These are phyloP conservation scores for Thymallus thymallus DNA, from an alignment of 2,113 vertebrate species.

Conservation along the genomic window DNA sequence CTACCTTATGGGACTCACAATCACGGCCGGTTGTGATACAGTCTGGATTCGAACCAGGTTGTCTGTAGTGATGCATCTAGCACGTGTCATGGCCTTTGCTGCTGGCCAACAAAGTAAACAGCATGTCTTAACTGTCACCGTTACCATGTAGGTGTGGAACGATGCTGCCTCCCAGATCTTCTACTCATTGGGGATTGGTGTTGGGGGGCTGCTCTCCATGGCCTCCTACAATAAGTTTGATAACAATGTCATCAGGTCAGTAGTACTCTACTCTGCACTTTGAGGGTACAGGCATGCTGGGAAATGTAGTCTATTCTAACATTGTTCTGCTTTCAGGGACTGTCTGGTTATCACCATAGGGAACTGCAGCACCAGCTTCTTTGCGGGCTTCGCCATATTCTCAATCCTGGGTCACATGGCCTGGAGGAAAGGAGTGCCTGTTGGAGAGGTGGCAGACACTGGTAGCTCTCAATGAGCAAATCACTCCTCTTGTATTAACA, in stretches of 20 bases:
- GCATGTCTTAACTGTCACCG: not conserved
- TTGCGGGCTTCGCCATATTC: constrained; percentile 82
- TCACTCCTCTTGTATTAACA: not conserved
- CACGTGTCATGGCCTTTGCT: not conserved
- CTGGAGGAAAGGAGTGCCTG: constrained; percentile 76
- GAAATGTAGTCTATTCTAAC: not conserved
- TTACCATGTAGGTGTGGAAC: constrained; percentile 76
- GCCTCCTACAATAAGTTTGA: constrained; percentile 83
- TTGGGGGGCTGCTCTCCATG: constrained; percentile 81
- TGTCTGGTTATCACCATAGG: constrained; percentile 77
- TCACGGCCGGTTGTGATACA: no score
- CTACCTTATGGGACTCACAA: no score
- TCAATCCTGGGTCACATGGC: constrained; percentile 83
- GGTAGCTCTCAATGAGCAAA: constrained; percentile 52
- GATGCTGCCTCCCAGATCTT: constrained; percentile 83
- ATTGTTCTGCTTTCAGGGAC: constrained; percentile 66
- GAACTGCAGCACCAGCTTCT: constrained; percentile 79
- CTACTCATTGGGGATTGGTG: constrained; percentile 81
- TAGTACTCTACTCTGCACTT: not conserved
- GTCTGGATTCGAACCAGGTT: no score
- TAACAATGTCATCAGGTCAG: constrained; percentile 82
- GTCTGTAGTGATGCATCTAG: no score
- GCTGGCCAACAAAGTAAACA: not conserved
- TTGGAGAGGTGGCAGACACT: constrained; percentile 75
- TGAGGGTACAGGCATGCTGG: not conserved